Percentiles rank a stretch among this genome's conserved stretches.
phyloP scores from a whole-genome alignment of 1,140 invertebrate genomes.

The Whitmania pigra region DNA sequence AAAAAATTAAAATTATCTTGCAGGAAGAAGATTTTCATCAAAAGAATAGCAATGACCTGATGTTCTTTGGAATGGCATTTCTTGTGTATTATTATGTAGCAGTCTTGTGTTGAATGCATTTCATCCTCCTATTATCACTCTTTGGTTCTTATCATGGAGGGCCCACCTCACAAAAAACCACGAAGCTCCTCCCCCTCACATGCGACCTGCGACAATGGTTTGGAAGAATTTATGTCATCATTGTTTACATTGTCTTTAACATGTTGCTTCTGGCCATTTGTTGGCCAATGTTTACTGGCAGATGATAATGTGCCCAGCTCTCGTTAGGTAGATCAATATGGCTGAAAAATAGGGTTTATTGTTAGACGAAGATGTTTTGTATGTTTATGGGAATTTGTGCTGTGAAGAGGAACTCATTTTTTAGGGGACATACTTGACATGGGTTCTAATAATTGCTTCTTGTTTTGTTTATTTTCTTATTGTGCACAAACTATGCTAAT shows the following conservation, averaged over 20 bases:
- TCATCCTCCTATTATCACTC: no score
- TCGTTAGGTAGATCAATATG: no score
- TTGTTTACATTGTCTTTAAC: neutral
- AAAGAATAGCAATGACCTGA: constrained; percentile 3
- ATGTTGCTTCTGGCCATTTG: no score
- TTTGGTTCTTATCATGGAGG: constrained; percentile 11
- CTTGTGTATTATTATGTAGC: neutral
- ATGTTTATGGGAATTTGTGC: no score
- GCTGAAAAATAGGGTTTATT: neutral
- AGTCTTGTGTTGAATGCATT: no score
- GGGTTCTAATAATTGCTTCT: no score
- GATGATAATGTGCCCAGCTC: no score
- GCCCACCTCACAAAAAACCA: constrained; percentile 13
- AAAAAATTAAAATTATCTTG: neutral
- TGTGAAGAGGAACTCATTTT: no score
- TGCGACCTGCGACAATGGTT: neutral
- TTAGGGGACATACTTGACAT: no score
- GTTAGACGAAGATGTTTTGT: neutral
- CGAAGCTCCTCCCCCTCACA: constrained; percentile 14
- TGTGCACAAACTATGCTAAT: no score
- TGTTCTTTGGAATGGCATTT: neutral
- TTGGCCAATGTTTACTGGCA: no score
- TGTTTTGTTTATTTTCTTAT: no score
- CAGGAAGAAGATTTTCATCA: neutral
- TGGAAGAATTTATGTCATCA: neutral